Base-by-base conservation (phyloP, 2,113 vertebrate genomes). In the Catagonus wagneri region DNA sequence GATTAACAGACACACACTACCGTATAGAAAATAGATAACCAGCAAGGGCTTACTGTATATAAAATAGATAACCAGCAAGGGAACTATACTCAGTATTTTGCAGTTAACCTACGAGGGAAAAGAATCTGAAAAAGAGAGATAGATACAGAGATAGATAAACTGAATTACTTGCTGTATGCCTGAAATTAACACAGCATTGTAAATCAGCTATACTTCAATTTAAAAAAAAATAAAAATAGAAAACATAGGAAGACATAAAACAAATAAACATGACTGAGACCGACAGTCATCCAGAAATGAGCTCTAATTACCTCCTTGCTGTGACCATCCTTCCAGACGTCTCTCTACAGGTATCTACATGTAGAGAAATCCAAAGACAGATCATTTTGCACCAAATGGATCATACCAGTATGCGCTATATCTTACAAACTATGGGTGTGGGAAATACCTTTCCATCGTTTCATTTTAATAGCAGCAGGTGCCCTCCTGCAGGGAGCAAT, bases 321-420 rank as follows among this genome's bases (percentile, higher is more conserved):
- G 13, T 29, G 36, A 14, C 54, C 34, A 4, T 61, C 69, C 23
- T 87, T 89, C 72, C 69, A 63, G 58, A 39, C 75, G 34, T 68
- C 80, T 83, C 34, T 68, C 80, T 61, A 6, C 72, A 29, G 52
- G 3, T 58, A 66, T 63, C 76, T 39, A 4, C 29, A 15, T 12
- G 75, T 23, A 81, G 66, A 84, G 89, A 56, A 94, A 75, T 50
- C 66, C 78, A 71, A 91, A 63, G 54, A 68, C 22, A 83, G 22
- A 27, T 44, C 16, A 72, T 25, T 78, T 50, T 54, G 13, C 29
- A 7, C n/a, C 8, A 54, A 32, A 11, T 17, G 20, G 44, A 9
- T 56, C 71, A 36, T 60, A 52, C 29, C 10, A 2, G 15, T 17
- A 16, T 50, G 54, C 32, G n/a, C 60, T 61, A 0, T 60, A 29